Evolutionary conservation across 2,888 invertebrate species (phyloP).

Genomic region (Sinopyrophorus schimmeli): DNA sequence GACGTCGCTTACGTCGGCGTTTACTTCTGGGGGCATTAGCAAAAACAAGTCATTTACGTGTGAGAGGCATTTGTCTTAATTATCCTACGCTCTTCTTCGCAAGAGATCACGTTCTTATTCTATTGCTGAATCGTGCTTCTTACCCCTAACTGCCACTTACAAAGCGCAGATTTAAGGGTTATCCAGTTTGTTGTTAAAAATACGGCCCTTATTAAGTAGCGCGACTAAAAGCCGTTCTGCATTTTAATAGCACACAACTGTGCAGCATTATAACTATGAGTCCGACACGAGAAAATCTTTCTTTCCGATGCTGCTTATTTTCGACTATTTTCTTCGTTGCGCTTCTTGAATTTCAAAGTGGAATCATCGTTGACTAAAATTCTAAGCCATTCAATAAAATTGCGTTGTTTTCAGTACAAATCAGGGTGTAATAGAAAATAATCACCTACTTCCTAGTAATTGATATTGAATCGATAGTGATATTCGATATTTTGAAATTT

Average conservation of each 20-base stretch:
- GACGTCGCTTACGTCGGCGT: conserved; percentile 22
- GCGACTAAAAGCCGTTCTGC: conserved; percentile 18
- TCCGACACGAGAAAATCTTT: too few relatives aligned
- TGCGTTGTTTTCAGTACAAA: too few relatives aligned
- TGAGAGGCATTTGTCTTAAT: conserved; percentile 38
- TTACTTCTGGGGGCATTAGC: conserved; percentile 31
- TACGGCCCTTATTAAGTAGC: conserved; percentile 29
- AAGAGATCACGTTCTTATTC: conserved; percentile 32
- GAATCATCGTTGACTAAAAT: too few relatives aligned
- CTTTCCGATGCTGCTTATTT: too few relatives aligned
- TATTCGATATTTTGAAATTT: too few relatives aligned
- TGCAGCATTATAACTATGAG: conserved; percentile 4
- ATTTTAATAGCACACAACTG: conserved; percentile 21
- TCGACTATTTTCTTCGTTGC: too few relatives aligned
- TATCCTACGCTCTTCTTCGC: conserved; percentile 33
- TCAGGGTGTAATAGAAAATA: too few relatives aligned
- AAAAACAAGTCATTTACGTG: conserved; percentile 38
- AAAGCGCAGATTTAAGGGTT: conserved; percentile 30
- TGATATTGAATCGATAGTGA: too few relatives aligned
- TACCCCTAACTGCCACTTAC: conserved; percentile 30
- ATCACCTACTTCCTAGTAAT: too few relatives aligned
- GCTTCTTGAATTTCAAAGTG: too few relatives aligned
- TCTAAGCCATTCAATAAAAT: too few relatives aligned
- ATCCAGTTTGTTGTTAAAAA: conserved; percentile 30
- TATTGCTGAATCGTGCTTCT: conserved; percentile 33